Base-by-base conservation (phyloP, 2,113 vertebrate genomes). In the Platysternon megacephalum region DNA sequence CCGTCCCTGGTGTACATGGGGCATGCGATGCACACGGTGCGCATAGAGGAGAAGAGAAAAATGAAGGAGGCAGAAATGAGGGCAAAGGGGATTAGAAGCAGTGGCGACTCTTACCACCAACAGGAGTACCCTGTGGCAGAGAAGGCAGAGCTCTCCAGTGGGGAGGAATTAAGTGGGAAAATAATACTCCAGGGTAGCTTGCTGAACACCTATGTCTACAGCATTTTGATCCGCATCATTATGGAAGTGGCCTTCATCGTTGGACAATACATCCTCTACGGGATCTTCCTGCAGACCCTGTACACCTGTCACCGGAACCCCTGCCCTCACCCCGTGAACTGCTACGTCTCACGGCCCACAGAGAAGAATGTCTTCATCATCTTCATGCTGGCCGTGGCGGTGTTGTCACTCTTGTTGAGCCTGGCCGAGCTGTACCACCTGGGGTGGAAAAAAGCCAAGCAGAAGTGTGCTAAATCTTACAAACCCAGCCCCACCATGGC, bases 311-410 rank as follows among this genome's bases (percentile, higher is more conserved):
- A 98, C 52, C 85, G 99, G 19, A 98, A 97, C 26, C 99, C 99
- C 61, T 99, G 99, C 78, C 99, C 99, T 16, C 99, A 99, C 96
- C 98, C 98, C 0, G 99, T 99, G 94, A 99, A 99, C 97, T 99
- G 99, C 95, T 99, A 99, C 2, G 99, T 99, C 86, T 99, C 99
- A 14, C 98, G 99, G 17, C 99, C 99, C 84, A 99, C 99, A 0
- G 99, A 99, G 98, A 99, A 99, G 97, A 99, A 99, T 0, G 98
- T 99, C 78, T 99, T 99, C 98, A 99, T 99, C 1, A 94, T 99
- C 92, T 99, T 99, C 93, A 99, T 99, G 99, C 97, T 99, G 97
- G 99, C 98, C 1, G 99, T 99, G 96, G 99, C 99, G 0, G 98
- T 95, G 0, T 98, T 99, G 84, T 99, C 99, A 4, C 98, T 99